Evolutionary conservation across 2,113 vertebrate species (phyloP), one percentile per base, ranked within the genome.

Genomic region (Addax nasomaculatus): DNA sequence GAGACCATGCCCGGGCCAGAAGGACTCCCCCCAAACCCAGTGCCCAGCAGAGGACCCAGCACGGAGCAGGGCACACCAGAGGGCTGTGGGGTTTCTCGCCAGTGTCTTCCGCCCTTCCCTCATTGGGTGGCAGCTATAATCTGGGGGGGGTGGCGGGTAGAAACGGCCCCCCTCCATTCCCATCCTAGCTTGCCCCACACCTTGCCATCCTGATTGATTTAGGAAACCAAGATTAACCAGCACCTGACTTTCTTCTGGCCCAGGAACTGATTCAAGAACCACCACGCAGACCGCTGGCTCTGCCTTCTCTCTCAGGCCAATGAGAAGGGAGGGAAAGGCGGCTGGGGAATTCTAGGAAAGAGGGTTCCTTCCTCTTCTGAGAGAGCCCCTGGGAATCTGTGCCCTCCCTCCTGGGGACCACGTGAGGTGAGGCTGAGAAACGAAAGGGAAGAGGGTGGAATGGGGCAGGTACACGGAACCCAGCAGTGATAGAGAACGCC

Each of bases 71-170:
- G 0, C 17, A 10, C 36, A 3, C 27, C 16, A 30, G 11, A 2
- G 12, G 14, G 3, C 39, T 55, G 3, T 0, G 10, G 15, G 30
- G 2, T 25, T 6, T n/a, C 27, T 2, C 17, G 36, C 67, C 19
- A 36, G 3, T 0, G 0, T 51, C 5, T 16, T 16, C 45, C 7
- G 5, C 2, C 8, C 33, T 62, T 16, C 70, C 17, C 7, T 8
- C 43, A 0, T 0, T 2, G n/a, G 10, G 11, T 25, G 6, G 45
- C 58, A 47, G 62, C 23, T 57, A 5, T 7, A 36, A 7, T 60
- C 29, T 4, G 21, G 14, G 13, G 9, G 0, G 10, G 5, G 0
- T 4, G 3, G 1, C 1, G 0, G 19, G 57, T 7, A 7, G 13
- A 19, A 39, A 17, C 3, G 3, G 17, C 3, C 2, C 15, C 47